phyloP scores from a whole-genome alignment of 2,888 invertebrate species.

The Torymus texanus region DNA sequence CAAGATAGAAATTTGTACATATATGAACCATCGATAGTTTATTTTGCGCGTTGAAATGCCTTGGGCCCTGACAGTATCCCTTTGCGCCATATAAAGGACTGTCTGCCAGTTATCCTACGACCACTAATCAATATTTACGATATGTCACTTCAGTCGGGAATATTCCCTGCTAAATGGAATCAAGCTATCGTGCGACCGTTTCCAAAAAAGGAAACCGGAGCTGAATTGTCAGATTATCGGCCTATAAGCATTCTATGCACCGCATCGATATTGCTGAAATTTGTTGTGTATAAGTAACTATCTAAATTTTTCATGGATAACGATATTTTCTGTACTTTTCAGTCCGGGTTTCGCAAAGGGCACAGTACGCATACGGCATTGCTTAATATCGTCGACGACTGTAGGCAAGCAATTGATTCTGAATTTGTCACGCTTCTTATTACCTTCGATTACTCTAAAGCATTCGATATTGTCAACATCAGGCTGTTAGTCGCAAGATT shows the following conservation, averaged over 20 bases:
- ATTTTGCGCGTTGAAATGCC: background rate
- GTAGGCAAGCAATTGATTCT: background rate
- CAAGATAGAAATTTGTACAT: too few species aligned
- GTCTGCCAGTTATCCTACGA: background rate
- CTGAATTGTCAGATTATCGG: conserved; percentile 14
- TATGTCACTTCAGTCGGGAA: conserved; percentile 4
- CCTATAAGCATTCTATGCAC: conserved; percentile 23
- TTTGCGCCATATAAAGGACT: background rate
- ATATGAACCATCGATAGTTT: too few species aligned
- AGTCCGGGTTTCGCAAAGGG: conserved; percentile 2
- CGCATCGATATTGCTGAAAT: background rate
- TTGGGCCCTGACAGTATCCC: background rate
- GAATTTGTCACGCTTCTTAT: background rate
- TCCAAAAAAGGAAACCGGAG: conserved; percentile 23
- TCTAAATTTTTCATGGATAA: background rate
- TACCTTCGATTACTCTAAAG: background rate
- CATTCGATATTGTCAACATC: background rate
- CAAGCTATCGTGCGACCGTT: conserved; percentile 39
- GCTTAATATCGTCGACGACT: background rate
- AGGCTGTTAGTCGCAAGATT: too few species aligned
- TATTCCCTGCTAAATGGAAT: conserved; percentile 31
- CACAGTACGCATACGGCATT: background rate
- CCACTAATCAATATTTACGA: conserved; percentile 20
- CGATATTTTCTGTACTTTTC: background rate
- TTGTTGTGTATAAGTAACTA: background rate